These are phyloP conservation scores for Xyrichtys novacula DNA, from an alignment of 2,797 vertebrate species.

Conservation along the genomic window DNA sequence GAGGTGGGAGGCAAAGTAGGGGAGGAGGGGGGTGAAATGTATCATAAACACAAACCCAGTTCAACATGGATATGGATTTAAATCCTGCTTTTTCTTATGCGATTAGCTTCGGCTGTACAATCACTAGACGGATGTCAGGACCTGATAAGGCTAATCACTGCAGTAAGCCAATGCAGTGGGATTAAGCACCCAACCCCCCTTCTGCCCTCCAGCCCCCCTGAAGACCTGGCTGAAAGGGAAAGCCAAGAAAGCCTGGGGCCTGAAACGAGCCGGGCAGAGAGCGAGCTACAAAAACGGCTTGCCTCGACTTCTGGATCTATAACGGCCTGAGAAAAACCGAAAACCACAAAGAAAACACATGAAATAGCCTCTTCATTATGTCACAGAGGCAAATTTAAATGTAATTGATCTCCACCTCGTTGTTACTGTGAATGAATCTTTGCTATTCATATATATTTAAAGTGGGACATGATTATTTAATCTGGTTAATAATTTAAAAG, in stretches of 20 bases:
- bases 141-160: constrained; percentile 81
- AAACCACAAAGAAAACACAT: constrained; percentile 1
- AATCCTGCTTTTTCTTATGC: constrained; percentile 65
- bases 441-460: not conserved
- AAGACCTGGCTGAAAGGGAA: constrained; percentile 58
- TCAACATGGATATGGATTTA: constrained; percentile 73
- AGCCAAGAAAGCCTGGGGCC: constrained; percentile 36
- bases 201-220: constrained; percentile 14
- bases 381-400: not conserved
- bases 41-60: constrained; percentile 67
- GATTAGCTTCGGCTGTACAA: constrained; percentile 76
- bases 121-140: constrained; percentile 74
- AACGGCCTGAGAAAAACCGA: not conserved
- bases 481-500: constrained; percentile 1
- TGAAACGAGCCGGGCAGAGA: constrained; percentile 28
- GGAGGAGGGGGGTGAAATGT: constrained; percentile 4
- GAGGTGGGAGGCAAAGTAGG: not conserved
- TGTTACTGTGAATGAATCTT: constrained; percentile 10
- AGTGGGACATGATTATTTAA: not conserved
- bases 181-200: constrained; percentile 52
- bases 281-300: constrained; percentile 6
- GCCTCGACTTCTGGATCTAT: not conserved
- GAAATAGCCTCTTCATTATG: not conserved
- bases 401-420: not conserved
- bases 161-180: constrained; percentile 67